Evolutionary conservation across 2,797 vertebrate genomes (phyloP), one percentile per base, ranked within the genome.

Genomic region (Sebastolobus alascanus): DNA sequence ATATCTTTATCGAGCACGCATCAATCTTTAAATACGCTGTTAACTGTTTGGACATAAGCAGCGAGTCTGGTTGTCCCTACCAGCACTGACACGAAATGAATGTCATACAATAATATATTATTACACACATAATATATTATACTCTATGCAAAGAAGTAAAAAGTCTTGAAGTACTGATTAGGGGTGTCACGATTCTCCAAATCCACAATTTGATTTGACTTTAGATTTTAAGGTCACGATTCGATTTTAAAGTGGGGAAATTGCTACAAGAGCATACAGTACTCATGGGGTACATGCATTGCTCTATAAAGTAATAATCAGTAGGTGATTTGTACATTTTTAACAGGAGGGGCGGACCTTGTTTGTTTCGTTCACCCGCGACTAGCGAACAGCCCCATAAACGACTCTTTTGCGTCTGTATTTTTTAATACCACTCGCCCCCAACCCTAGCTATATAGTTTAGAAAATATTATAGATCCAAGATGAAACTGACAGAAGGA

Each of bases 1-100:
- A 52, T 31, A 68, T 82, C 25, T 82, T 81, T 59, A 65, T 31
- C 75, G 52, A 70, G 55, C 12, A 29, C 27, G 20, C n/a, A 75
- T 14, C 29, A 1, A 58, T 55, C 13, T 46, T 38, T 38, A 43
- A 20, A 46, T 18, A 14, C 50, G n/a, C 20, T 67, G 52, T 54
- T 37, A 29, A 33, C n/a, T 61, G 25, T 18, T 58, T 71, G 13
- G 63, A 43, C 20, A 37, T 59, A 7, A 25, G 37, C 22, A 55
- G 55, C 55, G 18, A 43, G 56, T 63, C 29, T 35, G 55, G 33
- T 50, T 2, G 33, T 38, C 10, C 31, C 18, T 27, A 18, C 9
- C 29, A 72, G 56, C 22, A 63, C 37, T 50, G 46, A 25, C 59
- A 33, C 52, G 61, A 10, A 60, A 8, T 25, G 5, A 46, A 67